phyloP scores from a whole-genome alignment of 2,888 invertebrate genomes.

The Linyphia triangularis region DNA sequence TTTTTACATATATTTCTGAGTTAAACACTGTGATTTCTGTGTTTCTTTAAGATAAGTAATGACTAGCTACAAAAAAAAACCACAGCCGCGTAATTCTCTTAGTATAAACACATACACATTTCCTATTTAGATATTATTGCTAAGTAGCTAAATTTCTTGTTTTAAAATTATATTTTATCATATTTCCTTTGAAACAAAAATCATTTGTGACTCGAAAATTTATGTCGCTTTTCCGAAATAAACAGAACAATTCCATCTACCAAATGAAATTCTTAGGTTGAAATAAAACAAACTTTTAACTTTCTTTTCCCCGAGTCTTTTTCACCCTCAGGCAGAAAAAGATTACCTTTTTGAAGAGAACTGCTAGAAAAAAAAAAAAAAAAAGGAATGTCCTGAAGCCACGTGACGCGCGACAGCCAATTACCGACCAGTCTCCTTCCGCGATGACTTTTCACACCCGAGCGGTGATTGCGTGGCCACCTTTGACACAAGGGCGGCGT shows the following conservation, averaged over 20 bases:
- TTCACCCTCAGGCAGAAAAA: neutral
- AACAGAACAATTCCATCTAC: neutral
- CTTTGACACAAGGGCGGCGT: slow-evolving; percentile 19
- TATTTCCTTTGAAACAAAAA: too few relatives aligned
- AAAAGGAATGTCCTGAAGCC: slow-evolving; percentile 21
- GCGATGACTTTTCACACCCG: slow-evolving; percentile 58
- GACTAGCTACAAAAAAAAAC: too few relatives aligned
- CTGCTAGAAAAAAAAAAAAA: neutral
- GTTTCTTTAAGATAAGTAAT: too few relatives aligned
- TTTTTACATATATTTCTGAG: too few relatives aligned
- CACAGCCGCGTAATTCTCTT: too few relatives aligned
- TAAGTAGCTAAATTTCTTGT: too few relatives aligned
- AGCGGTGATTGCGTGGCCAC: slow-evolving; percentile 58
- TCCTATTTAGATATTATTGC: too few relatives aligned
- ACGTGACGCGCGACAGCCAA: slow-evolving; percentile 49
- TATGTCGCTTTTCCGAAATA: neutral
- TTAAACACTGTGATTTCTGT: too few relatives aligned
- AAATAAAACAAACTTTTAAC: slow-evolving; percentile 26
- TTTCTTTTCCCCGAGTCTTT: neutral
- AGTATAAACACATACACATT: too few relatives aligned
- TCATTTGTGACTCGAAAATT: too few relatives aligned
- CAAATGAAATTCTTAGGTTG: neutral
- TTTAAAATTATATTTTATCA: too few relatives aligned
- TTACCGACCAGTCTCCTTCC: slow-evolving; percentile 48
- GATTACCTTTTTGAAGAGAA: neutral